Evolutionary conservation across 2,797 vertebrate species (phyloP), one percentile per base, ranked within the genome.

Genomic region (Macroramphosus scolopax): DNA sequence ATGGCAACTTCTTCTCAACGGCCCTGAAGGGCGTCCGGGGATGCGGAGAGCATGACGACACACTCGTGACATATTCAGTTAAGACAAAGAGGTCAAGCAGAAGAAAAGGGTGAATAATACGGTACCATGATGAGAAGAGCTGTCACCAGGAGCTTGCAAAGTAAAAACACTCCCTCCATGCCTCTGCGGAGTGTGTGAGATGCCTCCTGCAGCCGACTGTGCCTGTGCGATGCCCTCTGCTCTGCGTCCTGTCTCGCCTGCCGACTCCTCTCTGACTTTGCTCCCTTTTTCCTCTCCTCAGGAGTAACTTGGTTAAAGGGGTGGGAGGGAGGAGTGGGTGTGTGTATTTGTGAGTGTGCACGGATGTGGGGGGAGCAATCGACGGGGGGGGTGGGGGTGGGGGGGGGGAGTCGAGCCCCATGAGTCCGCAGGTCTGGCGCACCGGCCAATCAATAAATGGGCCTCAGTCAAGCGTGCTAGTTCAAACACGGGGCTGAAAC

Each of bases 111-210:
- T 4, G 52, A 51, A 61, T 11, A n/a, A 26, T 51, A 79, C 80
- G 48, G 13, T 89, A 97, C 95, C 95, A 95, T 88, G 34, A 94
- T 28, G 15, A 93, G 81, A 33, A 90, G 85, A 57, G 85, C 85
- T 77, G 92, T 75, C 70, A 94, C 70, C 77, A 92, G 81, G 24
- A 93, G 84, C 67, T 80, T 69, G 41, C 82, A 69, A 77, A 88
- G 78, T 53, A 89, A 72, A 58, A 86, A 38, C 18, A 56, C 79
- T 76, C 69, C 63, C 75, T 92, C 90, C 95, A 97, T 97, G 72
- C 67, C 55, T 67, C 40, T 39, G 61, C 42, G 33, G 42, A 53
- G 34, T 24, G 55, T 68, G 56, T 5, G 16, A 51, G 56, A 22
- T 14, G 28, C 16, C 62, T 46, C 17, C 54, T 70, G 37, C 47